A percentile compares a stretch with the other conserved stretches of the same genome.
Conservation (phyloP, 2,888 invertebrate species). For the Kryphioiulus occultus region DNA sequence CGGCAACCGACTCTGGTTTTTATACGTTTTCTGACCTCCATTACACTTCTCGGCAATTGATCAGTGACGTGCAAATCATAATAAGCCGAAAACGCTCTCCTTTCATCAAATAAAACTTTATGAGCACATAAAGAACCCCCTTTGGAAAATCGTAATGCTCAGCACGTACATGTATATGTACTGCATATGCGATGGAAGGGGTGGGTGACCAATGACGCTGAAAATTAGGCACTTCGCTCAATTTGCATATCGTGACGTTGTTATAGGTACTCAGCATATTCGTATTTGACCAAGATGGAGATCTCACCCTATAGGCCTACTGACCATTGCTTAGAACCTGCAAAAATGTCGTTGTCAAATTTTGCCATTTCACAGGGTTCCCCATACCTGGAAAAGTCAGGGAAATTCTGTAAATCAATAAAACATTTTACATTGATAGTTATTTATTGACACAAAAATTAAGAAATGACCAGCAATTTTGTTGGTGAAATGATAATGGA, state of each 20-base stretch:
- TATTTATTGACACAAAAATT: no score
- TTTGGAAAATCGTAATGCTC: not conserved
- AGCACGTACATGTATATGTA: not conserved
- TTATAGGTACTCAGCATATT: not conserved
- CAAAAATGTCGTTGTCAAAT: no score
- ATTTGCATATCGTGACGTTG: not conserved
- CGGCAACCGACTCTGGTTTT: not conserved
- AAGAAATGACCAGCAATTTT: no score
- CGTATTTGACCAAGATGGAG: no score
- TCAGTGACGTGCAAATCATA: constrained; percentile 17
- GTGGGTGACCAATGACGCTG: not conserved
- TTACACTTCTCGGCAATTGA: constrained; percentile 7
- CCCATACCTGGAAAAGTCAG: no score
- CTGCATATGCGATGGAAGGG: no score
- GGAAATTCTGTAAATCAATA: no score
- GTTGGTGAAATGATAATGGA: no score
- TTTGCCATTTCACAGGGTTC: no score
- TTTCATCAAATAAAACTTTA: constrained; percentile 21
- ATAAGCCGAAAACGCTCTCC: constrained; percentile 7
- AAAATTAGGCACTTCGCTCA: not conserved
- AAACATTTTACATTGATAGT: no score
- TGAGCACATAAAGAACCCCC: constrained; percentile 13
- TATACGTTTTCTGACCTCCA: constrained; percentile 17
- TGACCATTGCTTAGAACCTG: no score
- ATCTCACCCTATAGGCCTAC: no score